phyloP scores from a whole-genome alignment of 2,888 invertebrate species.

The Boloria selene region DNA sequence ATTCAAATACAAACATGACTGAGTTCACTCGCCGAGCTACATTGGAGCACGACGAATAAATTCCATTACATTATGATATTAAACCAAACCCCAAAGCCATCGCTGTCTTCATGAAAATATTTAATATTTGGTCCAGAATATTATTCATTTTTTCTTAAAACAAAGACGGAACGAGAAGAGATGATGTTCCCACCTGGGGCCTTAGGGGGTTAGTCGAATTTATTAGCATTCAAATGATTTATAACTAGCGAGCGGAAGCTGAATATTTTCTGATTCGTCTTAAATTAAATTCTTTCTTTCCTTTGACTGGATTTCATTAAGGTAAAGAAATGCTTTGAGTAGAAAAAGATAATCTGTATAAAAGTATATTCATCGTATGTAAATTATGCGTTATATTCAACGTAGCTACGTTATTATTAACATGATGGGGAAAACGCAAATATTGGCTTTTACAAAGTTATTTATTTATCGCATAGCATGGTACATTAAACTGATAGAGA shows the following conservation, averaged over 20 bases:
- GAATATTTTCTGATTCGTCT: slow-evolving; percentile 81
- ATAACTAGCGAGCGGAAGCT: slow-evolving; percentile 80
- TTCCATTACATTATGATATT: slow-evolving; percentile 71
- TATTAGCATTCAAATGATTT: slow-evolving; percentile 83
- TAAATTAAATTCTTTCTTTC: slow-evolving; percentile 82
- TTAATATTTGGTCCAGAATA: slow-evolving; percentile 77
- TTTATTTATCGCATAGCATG: slow-evolving; percentile 8
- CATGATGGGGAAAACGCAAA: background rate
- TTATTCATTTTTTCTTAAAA: slow-evolving; percentile 74
- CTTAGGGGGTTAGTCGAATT: slow-evolving; percentile 73
- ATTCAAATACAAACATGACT: slow-evolving; percentile 9
- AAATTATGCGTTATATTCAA: background rate
- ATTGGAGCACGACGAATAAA: slow-evolving; percentile 61
- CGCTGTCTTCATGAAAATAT: slow-evolving; percentile 75
- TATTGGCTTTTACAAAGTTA: slow-evolving; percentile 5
- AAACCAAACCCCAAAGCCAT: slow-evolving; percentile 72
- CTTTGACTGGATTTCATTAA: slow-evolving; percentile 81
- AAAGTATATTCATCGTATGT: slow-evolving; percentile 14
- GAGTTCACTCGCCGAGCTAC: background rate
- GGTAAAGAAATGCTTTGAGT: slow-evolving; percentile 74
- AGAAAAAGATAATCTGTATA: slow-evolving; percentile 72
- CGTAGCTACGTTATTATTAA: background rate
- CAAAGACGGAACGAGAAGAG: slow-evolving; percentile 75
- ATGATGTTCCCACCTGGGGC: slow-evolving; percentile 76
- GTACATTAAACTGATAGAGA: slow-evolving; percentile 4